These are phyloP conservation scores for Caenorhabditis sp. DNA, from an alignment of 2,888 invertebrate species.

Conservation along the genomic window DNA sequence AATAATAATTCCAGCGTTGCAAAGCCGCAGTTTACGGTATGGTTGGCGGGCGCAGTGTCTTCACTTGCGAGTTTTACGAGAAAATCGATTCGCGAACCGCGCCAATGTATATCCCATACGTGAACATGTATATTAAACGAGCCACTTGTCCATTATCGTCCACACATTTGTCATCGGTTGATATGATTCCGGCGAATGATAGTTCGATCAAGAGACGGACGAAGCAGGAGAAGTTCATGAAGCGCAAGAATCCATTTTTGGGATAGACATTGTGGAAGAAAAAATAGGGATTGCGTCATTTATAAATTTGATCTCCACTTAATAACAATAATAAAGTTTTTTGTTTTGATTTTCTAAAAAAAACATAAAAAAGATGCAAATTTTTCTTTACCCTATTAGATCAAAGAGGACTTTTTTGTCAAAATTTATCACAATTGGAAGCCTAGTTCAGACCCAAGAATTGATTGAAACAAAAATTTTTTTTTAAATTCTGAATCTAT, in stretches of 20 bases:
- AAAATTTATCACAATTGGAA: too few relatives aligned
- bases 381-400: too few relatives aligned
- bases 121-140: conserved; percentile 67
- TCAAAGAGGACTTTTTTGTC: too few relatives aligned
- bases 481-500: too few relatives aligned
- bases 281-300: neutral
- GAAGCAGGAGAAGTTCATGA: conserved; percentile 44
- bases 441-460: too few relatives aligned
- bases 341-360: too few relatives aligned
- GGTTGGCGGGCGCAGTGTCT: conserved; percentile 68
- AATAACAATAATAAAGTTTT: neutral
- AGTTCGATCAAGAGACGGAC: conserved; percentile 50
- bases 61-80: conserved; percentile 69
- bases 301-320: conserved; percentile 30
- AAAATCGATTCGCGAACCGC: conserved; percentile 41
- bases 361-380: too few relatives aligned
- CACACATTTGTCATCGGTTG: conserved; percentile 50
- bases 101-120: conserved; percentile 65
- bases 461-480: too few relatives aligned
- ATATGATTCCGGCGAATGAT: conserved; percentile 59
- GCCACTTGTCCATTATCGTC: conserved; percentile 51
- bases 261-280: conserved; percentile 43
- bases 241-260: conserved; percentile 51
- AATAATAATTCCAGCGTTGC: conserved; percentile 58
- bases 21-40: conserved; percentile 67